Evolutionary conservation across 1,140 invertebrate genomes (phyloP).

Genomic region (Globodera ellingtonae): DNA sequence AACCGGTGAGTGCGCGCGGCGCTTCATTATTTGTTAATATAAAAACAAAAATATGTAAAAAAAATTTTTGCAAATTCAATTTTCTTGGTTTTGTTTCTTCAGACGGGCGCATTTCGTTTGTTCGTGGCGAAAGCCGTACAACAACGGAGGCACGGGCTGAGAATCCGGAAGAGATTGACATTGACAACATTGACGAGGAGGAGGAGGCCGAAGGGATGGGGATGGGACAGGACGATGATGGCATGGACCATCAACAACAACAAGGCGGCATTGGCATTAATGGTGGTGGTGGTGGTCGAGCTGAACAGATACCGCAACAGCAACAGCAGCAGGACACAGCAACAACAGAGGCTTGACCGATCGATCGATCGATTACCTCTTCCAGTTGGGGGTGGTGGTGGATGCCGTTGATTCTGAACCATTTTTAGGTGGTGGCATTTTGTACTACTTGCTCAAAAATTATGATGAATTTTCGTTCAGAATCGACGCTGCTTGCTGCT

Average conservation of each 20-base stretch:
- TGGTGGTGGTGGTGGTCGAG: too few species aligned
- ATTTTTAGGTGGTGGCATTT: not conserved
- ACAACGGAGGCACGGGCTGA: conserved; percentile 55
- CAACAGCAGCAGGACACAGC: not conserved
- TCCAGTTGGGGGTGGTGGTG: not conserved
- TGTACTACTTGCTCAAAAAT: not conserved
- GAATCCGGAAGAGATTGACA: conserved; percentile 64
- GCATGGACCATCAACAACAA: not conserved
- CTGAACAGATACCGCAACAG: not conserved
- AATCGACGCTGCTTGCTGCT: too few species aligned
- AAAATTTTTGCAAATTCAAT: too few species aligned
- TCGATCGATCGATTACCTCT: not conserved
- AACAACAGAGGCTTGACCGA: conserved; percentile 4
- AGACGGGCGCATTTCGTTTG: conserved; percentile 57
- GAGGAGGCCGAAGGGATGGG: conserved; percentile 47
- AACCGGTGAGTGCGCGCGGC: not conserved
- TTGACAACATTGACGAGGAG: conserved; percentile 58
- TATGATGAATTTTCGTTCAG: too few species aligned
- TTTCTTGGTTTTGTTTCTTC: not conserved
- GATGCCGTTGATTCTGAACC: not conserved
- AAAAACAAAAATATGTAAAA: not conserved
- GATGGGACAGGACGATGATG: conserved; percentile 14
- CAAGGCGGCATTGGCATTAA: too few species aligned
- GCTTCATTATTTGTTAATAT: not conserved
- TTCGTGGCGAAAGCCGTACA: conserved; percentile 59